Evolutionary conservation across 2,797 vertebrate species (phyloP).

Genomic region (Amniataba percoides): DNA sequence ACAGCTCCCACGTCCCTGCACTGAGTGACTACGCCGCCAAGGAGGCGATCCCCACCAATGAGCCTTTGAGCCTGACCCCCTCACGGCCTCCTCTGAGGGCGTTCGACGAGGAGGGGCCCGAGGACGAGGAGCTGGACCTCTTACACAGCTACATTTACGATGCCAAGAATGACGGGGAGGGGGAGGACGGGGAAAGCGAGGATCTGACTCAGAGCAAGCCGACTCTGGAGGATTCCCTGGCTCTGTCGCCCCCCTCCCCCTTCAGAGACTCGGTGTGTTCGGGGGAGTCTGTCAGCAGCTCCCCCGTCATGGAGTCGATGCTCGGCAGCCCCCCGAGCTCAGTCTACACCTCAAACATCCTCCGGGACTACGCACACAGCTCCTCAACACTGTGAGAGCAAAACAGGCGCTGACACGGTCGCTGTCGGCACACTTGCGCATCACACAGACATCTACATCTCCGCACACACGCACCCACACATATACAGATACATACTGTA

Average conservation of each 20-base stretch:
- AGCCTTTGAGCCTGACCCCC: constrained; percentile 72
- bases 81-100: constrained; percentile 79
- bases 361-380: constrained; percentile 95
- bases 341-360: constrained; percentile 89
- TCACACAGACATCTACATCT: constrained; percentile 43
- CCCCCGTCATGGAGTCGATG: constrained; percentile 88
- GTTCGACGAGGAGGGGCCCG: constrained; percentile 81
- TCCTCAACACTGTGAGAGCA: constrained; percentile 95
- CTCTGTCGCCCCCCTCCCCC: constrained; percentile 95
- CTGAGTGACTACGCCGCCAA: constrained; percentile 77
- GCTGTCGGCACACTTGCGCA: constrained; percentile 53
- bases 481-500: constrained; percentile 27
- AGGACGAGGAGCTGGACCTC: constrained; percentile 91
- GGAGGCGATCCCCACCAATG: constrained; percentile 73
- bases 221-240: constrained; percentile 89
- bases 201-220: constrained; percentile 85
- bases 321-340: constrained; percentile 88
- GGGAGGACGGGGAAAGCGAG: constrained; percentile 76
- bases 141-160: constrained; percentile 92
- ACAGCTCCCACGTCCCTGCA: constrained; percentile 85
- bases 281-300: constrained; percentile 89
- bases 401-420: constrained; percentile 45
- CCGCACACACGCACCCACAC: constrained; percentile 13
- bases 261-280: constrained; percentile 96
- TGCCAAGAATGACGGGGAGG: constrained; percentile 86